Conservation (phyloP, 2,888 invertebrate genomes). For the Trisateles emortualis region DNA sequence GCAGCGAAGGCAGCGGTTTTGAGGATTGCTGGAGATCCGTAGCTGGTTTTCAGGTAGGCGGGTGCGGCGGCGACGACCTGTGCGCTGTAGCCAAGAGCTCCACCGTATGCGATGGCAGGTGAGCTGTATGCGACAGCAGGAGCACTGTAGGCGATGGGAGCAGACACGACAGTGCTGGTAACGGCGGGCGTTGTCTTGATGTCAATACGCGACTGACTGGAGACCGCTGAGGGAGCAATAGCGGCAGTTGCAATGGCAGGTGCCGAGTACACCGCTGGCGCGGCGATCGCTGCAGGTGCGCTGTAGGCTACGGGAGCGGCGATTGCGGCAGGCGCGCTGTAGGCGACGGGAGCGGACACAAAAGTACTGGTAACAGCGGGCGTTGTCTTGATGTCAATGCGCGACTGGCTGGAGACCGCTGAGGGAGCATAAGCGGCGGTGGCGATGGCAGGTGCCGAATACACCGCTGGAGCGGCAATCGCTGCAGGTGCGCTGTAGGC, state of each 20-base stretch:
- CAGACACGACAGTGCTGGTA: slow-evolving; percentile 43
- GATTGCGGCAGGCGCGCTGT: slow-evolving; percentile 56
- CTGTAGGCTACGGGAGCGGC: slow-evolving; percentile 60
- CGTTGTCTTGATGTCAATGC: slow-evolving; percentile 71
- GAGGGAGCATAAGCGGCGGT: slow-evolving; percentile 56
- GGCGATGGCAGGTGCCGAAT: slow-evolving; percentile 48
- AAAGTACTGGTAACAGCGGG: slow-evolving; percentile 71
- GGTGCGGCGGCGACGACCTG: slow-evolving; percentile 42
- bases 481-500: slow-evolving; percentile 42
- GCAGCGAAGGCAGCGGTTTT: slow-evolving; percentile 42
- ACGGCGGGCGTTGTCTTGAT: slow-evolving; percentile 61
- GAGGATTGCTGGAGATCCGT: slow-evolving; percentile 43
- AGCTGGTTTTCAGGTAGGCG: slow-evolving; percentile 24
- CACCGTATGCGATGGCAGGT: slow-evolving; percentile 68
- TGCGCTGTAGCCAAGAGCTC: slow-evolving; percentile 57
- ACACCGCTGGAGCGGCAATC: slow-evolving; percentile 43
- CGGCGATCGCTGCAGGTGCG: slow-evolving; percentile 50
- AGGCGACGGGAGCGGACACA: slow-evolving; percentile 55
- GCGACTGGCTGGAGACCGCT: slow-evolving; percentile 71
- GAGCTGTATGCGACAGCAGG: slow-evolving; percentile 72
- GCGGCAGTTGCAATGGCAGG: slow-evolving; percentile 43
- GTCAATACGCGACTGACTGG: slow-evolving; percentile 72
- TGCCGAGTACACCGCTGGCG: slow-evolving; percentile 47
- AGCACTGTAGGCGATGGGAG: slow-evolving; percentile 69
- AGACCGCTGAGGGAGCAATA: slow-evolving; percentile 66